Conservation (phyloP, 2,113 vertebrate species). For the Phalacrocorax pelagicus region DNA sequence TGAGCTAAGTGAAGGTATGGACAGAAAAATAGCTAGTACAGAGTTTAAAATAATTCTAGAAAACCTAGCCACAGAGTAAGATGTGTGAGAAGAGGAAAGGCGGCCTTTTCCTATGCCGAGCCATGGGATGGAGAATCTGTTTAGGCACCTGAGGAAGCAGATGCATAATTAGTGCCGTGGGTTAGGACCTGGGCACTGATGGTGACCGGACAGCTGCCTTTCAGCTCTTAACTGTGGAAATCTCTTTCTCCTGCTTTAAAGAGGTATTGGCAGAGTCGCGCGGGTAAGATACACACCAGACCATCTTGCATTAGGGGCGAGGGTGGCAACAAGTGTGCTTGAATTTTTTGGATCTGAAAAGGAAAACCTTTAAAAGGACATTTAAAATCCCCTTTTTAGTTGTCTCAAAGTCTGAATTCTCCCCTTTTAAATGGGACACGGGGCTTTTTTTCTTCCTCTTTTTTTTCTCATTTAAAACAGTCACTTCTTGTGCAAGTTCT, state of each 20-base stretch:
- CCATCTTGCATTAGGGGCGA: not conserved
- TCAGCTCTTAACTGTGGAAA: not conserved
- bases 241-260: not conserved
- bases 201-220: not conserved
- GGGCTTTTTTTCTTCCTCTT: not conserved
- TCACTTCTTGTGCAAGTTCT: not conserved
- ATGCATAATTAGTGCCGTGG: not conserved
- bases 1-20: not conserved
- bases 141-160: not conserved
- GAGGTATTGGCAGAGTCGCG: not conserved
- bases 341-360: not conserved
- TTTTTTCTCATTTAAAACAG: not conserved
- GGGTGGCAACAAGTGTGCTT: not conserved
- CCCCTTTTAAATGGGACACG: not conserved
- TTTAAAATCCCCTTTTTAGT: not conserved
- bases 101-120: not conserved
- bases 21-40: not conserved
- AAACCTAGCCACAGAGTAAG: not conserved
- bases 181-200: not conserved
- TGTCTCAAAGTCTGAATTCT: not conserved
- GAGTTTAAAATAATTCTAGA: not conserved
- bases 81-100: not conserved
- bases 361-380: not conserved
- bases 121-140: not conserved
- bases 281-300: too few relatives aligned